A percentile compares a stretch with the other conserved stretches of the same genome.
Evolutionary conservation across 2,888 invertebrate genomes (phyloP).

Genomic region (Oscheius sp.): DNA sequence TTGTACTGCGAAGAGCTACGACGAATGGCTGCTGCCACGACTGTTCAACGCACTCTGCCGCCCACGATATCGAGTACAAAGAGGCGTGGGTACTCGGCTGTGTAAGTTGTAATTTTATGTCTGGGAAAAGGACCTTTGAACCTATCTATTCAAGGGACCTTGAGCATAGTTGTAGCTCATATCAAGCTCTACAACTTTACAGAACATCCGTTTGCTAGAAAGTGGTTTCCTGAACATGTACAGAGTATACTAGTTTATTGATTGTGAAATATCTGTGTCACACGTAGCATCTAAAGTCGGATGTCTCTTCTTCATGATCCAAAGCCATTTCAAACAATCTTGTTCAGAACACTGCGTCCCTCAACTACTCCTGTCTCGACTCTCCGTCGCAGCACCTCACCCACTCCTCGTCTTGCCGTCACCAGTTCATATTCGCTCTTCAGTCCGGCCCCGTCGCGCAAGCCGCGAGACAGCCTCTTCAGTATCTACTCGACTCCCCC

Average conservation of each 20-base stretch:
- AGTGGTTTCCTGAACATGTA: too few relatives aligned
- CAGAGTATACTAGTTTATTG: too few relatives aligned
- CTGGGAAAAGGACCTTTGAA: too few relatives aligned
- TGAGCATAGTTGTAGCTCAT: too few relatives aligned
- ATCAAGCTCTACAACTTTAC: too few relatives aligned
- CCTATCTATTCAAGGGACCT: too few relatives aligned
- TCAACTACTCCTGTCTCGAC: slow-evolving; percentile 10
- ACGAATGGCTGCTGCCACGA: slow-evolving; percentile 32
- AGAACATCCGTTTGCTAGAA: too few relatives aligned
- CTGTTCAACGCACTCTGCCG: slow-evolving; percentile 5
- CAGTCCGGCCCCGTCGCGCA: slow-evolving; percentile 57
- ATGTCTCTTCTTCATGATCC: too few relatives aligned
- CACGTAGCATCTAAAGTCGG: too few relatives aligned
- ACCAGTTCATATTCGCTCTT: slow-evolving; percentile 51
- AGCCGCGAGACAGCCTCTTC: slow-evolving; percentile 57
- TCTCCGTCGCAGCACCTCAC: slow-evolving; percentile 28
- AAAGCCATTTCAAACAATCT: neutral
- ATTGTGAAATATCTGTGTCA: too few relatives aligned
- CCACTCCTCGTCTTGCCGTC: slow-evolving; percentile 41
- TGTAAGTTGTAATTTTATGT: slow-evolving; percentile 1
- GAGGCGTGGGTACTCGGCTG: slow-evolving; percentile 38
- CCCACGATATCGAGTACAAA: slow-evolving; percentile 28
- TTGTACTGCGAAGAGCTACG: slow-evolving; percentile 67
- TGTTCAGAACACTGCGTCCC: slow-evolving; percentile 29
- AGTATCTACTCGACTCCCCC: slow-evolving; percentile 55